Percentiles rank a stretch among this genome's conserved stretches.
phyloP scores from a whole-genome alignment of 2,888 invertebrate genomes.

The Agrotis ipsilon region DNA sequence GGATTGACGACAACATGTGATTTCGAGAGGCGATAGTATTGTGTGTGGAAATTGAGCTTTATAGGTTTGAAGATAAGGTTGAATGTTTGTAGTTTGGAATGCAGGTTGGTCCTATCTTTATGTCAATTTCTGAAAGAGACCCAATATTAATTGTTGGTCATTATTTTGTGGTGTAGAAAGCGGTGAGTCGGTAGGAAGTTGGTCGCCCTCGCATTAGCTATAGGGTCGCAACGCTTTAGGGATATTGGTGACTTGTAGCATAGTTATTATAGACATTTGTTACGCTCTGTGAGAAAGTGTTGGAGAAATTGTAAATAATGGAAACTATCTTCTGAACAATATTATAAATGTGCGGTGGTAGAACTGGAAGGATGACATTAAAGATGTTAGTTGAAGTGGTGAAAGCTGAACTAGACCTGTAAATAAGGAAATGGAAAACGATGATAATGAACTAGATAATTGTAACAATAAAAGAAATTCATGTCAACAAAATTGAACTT shows the following conservation, averaged over 20 bases:
- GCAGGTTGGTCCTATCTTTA: constrained; percentile 53
- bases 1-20: constrained; percentile 44
- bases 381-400: constrained; percentile 11
- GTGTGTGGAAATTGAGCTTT: constrained; percentile 43
- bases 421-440: not conserved
- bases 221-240: constrained; percentile 68
- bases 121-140: constrained; percentile 63
- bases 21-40: constrained; percentile 41
- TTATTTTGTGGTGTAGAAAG: constrained; percentile 86
- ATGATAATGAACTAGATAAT: not conserved
- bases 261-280: constrained; percentile 55
- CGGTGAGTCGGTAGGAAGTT: constrained; percentile 78
- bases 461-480: no score
- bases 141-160: constrained; percentile 83
- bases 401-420: not conserved
- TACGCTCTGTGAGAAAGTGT: constrained; percentile 56
- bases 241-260: constrained; percentile 54
- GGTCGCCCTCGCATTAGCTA: constrained; percentile 75
- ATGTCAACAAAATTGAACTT: no score
- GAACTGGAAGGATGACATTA: constrained; percentile 12
- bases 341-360: constrained; percentile 34
- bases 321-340: constrained; percentile 51
- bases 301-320: constrained; percentile 55
- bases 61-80: constrained; percentile 34
- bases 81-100: constrained; percentile 26